These are phyloP conservation scores for Salvelinus sp. DNA, from an alignment of 2,113 vertebrate genomes.

Conservation along the genomic window DNA sequence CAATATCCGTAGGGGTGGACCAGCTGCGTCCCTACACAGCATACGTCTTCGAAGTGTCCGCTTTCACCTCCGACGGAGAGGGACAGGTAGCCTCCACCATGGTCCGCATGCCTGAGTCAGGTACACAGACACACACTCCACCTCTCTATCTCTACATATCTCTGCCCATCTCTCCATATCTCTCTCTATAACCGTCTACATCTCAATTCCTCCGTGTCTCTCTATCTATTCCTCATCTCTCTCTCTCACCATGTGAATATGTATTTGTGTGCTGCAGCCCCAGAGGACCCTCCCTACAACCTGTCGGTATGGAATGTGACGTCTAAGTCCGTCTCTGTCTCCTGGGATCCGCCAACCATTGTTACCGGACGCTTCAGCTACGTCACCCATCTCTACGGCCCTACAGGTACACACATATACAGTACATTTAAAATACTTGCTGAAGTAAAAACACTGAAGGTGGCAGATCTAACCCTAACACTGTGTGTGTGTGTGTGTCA, in stretches of 20 bases:
- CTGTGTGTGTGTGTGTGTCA: conserved; percentile 42
- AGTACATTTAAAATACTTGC: not conserved
- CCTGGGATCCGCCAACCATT: conserved; percentile 84
- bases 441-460: not conserved
- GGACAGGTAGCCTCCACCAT: conserved; percentile 93
- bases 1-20: conserved; percentile 86
- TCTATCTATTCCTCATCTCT: too few species aligned
- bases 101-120: conserved; percentile 92
- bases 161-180: too few species aligned
- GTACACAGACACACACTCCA: conserved; percentile 59
- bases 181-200: too few species aligned
- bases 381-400: conserved; percentile 82
- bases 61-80: conserved; percentile 88
- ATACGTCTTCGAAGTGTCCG: conserved; percentile 97
- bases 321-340: conserved; percentile 80
- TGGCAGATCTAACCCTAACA: not conserved
- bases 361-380: conserved; percentile 91
- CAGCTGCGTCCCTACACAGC: conserved; percentile 88
- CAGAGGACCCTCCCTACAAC: conserved; percentile 90
- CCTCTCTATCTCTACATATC: not conserved
- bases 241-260: too few species aligned
- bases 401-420: conserved; percentile 70
- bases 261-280: conserved; percentile 72
- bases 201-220: not conserved
- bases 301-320: conserved; percentile 79